These are phyloP conservation scores for Nesometra sesokonis DNA, from an alignment of 35 echinoderm and acorn worm genomes.

Conservation along the genomic window DNA sequence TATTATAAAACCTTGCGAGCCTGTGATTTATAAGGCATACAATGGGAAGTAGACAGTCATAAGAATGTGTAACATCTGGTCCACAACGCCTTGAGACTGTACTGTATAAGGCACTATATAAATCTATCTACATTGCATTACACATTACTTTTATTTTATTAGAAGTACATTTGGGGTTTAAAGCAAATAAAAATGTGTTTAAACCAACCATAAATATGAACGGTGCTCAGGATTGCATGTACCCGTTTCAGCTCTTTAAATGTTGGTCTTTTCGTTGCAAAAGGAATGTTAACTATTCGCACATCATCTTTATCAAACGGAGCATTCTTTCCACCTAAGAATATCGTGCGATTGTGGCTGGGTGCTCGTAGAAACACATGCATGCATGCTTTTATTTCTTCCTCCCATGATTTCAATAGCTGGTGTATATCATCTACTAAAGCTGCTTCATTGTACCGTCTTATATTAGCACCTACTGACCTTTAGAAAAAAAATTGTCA, in stretches of 20 bases:
- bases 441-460: conserved; percentile 81
- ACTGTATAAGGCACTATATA: no score
- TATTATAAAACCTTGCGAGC: no score
- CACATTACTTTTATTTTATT: no score
- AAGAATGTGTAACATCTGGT: no score
- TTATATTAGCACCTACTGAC: conserved; percentile 73
- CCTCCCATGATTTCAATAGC: conserved; percentile 56
- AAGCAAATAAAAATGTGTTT: no score
- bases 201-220: conserved; percentile 57
- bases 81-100: no score
- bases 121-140: no score
- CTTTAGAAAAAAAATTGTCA: conserved; percentile 16
- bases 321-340: conserved; percentile 77
- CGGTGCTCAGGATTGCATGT: conserved; percentile 21
- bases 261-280: conserved; percentile 72
- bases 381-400: conserved; percentile 34
- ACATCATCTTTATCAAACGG: conserved; percentile 34
- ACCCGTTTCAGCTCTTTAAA: conserved; percentile 71
- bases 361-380: conserved; percentile 79
- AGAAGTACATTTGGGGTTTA: no score
- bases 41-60: no score
- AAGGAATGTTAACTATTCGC: conserved; percentile 69
- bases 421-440: conserved; percentile 67
- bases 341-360: conserved; percentile 65
- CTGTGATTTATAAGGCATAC: no score